Conservation (phyloP, 2,888 invertebrate species). For the Spodoptera littoralis region DNA sequence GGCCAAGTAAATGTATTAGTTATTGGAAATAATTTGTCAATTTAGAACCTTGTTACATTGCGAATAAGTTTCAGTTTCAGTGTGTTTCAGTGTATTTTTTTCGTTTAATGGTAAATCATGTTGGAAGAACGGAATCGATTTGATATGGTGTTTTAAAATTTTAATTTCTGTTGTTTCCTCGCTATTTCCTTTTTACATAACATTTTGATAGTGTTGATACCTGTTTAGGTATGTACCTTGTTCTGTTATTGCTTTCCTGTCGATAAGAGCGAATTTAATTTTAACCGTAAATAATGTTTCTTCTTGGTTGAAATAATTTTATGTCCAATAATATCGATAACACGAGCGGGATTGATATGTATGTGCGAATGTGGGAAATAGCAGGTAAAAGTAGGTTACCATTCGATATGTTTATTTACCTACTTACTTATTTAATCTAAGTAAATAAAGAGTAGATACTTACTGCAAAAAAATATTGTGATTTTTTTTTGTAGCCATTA, state of each 20-base stretch:
- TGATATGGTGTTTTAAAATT: no score
- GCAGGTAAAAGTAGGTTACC: no score
- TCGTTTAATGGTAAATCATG: no score
- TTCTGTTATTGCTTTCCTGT: neutral
- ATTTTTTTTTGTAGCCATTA: no score
- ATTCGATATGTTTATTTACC: neutral
- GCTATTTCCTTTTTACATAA: neutral
- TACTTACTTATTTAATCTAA: no score
- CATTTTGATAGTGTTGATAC: no score
- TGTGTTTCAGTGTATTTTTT: neutral
- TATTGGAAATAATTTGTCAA: neutral
- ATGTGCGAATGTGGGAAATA: neutral
- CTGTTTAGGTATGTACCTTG: no score
- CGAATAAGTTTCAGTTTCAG: slow-evolving; percentile 1
- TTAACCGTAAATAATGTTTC: slow-evolving; percentile 12
- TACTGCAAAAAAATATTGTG: no score
- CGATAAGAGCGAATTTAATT: slow-evolving; percentile 18
- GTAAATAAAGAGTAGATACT: no score
- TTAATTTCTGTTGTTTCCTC: no score
- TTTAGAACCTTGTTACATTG: slow-evolving; percentile 1
- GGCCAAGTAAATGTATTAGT: neutral
- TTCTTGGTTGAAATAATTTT: slow-evolving; percentile 19
- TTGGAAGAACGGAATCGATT: no score
- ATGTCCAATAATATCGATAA: slow-evolving; percentile 16
- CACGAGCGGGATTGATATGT: slow-evolving; percentile 9